Evolutionary conservation across 2,797 vertebrate genomes (phyloP).

Genomic region (Halcyon badia): DNA sequence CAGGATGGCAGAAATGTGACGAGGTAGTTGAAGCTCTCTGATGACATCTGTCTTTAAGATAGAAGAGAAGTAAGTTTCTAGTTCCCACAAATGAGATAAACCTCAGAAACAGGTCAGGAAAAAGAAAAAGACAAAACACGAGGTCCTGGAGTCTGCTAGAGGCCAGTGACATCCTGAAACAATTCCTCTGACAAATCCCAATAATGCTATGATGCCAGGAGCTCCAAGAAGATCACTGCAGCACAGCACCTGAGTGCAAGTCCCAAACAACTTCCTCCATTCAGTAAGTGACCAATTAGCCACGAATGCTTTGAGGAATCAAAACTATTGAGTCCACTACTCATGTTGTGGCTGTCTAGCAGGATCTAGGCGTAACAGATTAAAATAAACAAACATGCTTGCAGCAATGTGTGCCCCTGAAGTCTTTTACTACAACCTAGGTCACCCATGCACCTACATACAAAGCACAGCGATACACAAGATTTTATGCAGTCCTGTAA

Average conservation of each 20-base stretch:
- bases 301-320: background rate
- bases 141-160: background rate
- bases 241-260: fast-evolving
- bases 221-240: background rate
- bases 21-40: background rate
- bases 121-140: no score
- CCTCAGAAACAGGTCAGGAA: background rate
- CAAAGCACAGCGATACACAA: background rate
- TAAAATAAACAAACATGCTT: background rate
- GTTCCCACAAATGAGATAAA: background rate
- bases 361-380: background rate
- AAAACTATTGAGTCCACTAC: background rate
- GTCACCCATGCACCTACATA: background rate
- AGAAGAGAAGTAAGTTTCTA: background rate
- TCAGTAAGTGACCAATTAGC: background rate
- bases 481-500: background rate
- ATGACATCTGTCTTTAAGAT: background rate
- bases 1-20: background rate
- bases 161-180: background rate
- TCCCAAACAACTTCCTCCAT: background rate
- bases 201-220: background rate
- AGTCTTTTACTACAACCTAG: background rate
- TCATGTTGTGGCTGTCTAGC: background rate
- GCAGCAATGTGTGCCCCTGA: fast-evolving
- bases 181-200: background rate